These are phyloP conservation scores for Caerostris darwini DNA, from an alignment of 1,140 invertebrate species.

Conservation along the genomic window DNA sequence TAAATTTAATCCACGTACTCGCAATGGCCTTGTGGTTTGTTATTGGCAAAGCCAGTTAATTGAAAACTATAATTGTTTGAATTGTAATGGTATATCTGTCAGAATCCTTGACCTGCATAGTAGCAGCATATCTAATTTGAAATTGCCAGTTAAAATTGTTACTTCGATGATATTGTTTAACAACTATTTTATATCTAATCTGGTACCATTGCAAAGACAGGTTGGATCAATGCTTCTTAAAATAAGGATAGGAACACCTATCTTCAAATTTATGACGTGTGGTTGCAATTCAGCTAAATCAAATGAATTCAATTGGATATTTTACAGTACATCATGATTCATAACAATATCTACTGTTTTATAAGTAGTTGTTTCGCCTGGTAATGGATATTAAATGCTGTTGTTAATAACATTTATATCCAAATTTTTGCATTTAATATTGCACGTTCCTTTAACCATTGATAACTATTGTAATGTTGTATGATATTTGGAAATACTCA, in stretches of 20 bases:
- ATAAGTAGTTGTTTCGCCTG: constrained; percentile 72
- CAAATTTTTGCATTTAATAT: constrained; percentile 51
- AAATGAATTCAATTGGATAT: constrained; percentile 47
- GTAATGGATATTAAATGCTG: constrained; percentile 34
- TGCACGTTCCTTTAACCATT: constrained; percentile 4
- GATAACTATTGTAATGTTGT: no score
- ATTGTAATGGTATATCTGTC: no score
- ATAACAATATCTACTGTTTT: constrained; percentile 81
- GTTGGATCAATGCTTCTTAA: constrained; percentile 82
- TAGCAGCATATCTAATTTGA: no score
- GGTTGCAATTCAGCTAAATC: constrained; percentile 51
- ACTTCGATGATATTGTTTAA: no score
- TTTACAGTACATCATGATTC: constrained; percentile 75
- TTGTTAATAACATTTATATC: constrained; percentile 65
- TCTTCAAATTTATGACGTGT: constrained; percentile 50
- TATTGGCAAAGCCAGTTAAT: no score
- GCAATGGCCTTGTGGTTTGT: constrained; percentile 82
- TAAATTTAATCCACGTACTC: neutral
- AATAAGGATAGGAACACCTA: constrained; percentile 81
- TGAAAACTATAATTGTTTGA: no score
- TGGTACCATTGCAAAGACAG: constrained; percentile 44
- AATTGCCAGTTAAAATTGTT: no score
- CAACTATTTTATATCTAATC: no score
- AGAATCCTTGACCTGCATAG: no score
- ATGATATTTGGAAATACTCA: no score